Conservation (phyloP, 53 echinoderm and acorn worm species). For the Echinometra lucunter region DNA sequence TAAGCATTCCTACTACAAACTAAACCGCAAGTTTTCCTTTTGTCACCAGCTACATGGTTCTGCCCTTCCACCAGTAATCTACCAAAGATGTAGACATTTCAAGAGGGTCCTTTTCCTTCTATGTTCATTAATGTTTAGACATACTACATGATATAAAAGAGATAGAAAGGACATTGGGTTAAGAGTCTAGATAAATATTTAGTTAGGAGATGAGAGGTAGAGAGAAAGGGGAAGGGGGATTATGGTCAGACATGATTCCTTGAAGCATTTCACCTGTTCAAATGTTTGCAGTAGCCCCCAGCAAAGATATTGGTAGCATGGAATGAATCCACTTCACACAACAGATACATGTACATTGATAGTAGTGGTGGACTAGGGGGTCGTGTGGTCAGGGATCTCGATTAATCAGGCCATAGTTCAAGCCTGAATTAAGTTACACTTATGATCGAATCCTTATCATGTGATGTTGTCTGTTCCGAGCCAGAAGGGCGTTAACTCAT, state of each 20-base stretch:
- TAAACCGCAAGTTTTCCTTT: neutral
- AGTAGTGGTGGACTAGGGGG: neutral
- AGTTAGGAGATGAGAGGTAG: neutral
- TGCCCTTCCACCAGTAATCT: slow-evolving; percentile 13
- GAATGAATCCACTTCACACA: neutral
- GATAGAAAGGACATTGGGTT: slow-evolving; percentile 24
- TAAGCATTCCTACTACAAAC: neutral
- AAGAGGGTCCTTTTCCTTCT: neutral
- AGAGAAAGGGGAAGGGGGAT: neutral
- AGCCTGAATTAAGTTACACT: neutral
- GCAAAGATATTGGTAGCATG: neutral
- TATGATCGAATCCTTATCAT: too few species aligned
- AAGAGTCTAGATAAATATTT: slow-evolving; percentile 41
- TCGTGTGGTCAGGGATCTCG: neutral
- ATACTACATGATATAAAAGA: neutral
- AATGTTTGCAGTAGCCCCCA: slow-evolving; percentile 8
- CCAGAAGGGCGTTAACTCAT: too few species aligned
- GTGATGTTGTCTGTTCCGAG: too few species aligned
- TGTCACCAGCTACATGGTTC: neutral
- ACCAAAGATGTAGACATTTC: slow-evolving; percentile 26
- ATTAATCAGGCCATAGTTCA: neutral
- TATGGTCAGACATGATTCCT: slow-evolving; percentile 23
- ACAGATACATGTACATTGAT: neutral
- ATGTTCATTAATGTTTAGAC: slow-evolving; percentile 41
- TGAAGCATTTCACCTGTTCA: slow-evolving; percentile 27